Conservation (phyloP, 1,140 invertebrate species). For the Drosophila nasuta region DNA sequence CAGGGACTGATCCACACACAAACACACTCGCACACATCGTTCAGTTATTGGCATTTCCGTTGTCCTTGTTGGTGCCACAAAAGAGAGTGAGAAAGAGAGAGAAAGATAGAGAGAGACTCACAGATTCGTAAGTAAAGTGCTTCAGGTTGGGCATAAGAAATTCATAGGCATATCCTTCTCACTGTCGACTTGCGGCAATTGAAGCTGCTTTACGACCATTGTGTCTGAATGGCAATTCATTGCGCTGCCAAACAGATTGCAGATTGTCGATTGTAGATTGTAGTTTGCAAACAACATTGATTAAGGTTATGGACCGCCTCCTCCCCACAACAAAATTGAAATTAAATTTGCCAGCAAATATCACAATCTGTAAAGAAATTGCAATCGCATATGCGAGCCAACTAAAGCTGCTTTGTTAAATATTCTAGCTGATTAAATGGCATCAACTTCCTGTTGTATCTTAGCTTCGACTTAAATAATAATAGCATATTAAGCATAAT, state of each 20-base stretch:
- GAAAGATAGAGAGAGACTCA: too few species aligned
- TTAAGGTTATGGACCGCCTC: conserved; percentile 1
- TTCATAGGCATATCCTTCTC: conserved; percentile 47
- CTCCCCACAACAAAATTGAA: conserved; percentile 21
- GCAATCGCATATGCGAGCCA: too few species aligned
- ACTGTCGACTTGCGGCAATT: conserved; percentile 32
- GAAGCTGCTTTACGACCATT: conserved; percentile 27
- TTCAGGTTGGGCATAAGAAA: conserved; percentile 50
- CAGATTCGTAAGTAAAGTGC: conserved; percentile 35
- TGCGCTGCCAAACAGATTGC: conserved; percentile 4
- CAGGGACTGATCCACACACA: conserved; percentile 17
- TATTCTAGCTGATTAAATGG: neutral
- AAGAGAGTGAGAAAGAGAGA: neutral
- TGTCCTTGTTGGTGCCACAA: conserved; percentile 19
- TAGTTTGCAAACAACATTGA: conserved; percentile 29
- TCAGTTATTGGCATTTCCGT: conserved; percentile 47
- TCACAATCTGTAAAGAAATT: neutral
- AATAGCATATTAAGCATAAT: neutral
- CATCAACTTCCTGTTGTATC: neutral
- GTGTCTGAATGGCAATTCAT: conserved; percentile 23
- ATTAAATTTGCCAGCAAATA: conserved; percentile 35
- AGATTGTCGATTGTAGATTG: neutral
- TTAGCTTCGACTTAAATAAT: neutral
- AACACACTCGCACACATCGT: conserved; percentile 3
- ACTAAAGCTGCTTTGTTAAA: neutral